These are phyloP conservation scores for Drosophila teissieri DNA, from an alignment of 1,140 invertebrate genomes.

Conservation along the genomic window DNA sequence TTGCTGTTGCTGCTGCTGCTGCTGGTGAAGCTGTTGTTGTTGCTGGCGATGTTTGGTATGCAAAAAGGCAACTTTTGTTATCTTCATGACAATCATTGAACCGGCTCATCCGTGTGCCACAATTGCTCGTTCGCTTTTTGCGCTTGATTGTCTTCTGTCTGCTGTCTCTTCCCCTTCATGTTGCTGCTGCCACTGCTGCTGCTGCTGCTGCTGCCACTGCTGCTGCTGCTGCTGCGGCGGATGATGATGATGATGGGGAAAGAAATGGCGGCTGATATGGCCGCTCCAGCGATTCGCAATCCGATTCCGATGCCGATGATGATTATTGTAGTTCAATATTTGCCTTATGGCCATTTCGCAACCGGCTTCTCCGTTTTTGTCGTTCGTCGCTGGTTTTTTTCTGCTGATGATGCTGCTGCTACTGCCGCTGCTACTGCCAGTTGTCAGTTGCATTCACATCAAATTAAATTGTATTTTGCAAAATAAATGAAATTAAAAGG, in stretches of 20 bases:
- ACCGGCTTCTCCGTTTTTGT: slow-evolving; percentile 53
- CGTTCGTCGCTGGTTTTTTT: slow-evolving; percentile 39
- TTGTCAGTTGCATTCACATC: slow-evolving; percentile 81
- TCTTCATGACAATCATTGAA: slow-evolving; percentile 80
- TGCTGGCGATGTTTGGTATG: slow-evolving; percentile 74
- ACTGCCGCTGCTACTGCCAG: slow-evolving; percentile 46
- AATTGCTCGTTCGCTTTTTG: slow-evolving; percentile 81
- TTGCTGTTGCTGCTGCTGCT: slow-evolving; percentile 13
- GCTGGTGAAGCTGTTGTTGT: no score
- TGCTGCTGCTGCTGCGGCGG: slow-evolving; percentile 10
- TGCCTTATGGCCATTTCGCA: slow-evolving; percentile 71
- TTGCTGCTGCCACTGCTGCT: slow-evolving; percentile 11
- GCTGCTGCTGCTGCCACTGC: slow-evolving; percentile 27
- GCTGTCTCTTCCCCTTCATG: slow-evolving; percentile 30
- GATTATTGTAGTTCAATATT: slow-evolving; percentile 83
- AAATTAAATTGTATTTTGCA: slow-evolving; percentile 82
- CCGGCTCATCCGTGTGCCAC: slow-evolving; percentile 78
- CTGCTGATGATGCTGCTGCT: background rate
- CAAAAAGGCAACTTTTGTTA: slow-evolving; percentile 83
- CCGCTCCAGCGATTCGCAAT: slow-evolving; percentile 38
- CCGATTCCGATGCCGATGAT: slow-evolving; percentile 64
- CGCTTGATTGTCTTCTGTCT: slow-evolving; percentile 78
- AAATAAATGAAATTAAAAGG: slow-evolving; percentile 82
- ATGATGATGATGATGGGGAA: slow-evolving; percentile 67
- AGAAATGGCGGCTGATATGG: slow-evolving; percentile 59